Evolutionary conservation across 2,797 vertebrate genomes (phyloP).

Genomic region (Todus mexicanus): DNA sequence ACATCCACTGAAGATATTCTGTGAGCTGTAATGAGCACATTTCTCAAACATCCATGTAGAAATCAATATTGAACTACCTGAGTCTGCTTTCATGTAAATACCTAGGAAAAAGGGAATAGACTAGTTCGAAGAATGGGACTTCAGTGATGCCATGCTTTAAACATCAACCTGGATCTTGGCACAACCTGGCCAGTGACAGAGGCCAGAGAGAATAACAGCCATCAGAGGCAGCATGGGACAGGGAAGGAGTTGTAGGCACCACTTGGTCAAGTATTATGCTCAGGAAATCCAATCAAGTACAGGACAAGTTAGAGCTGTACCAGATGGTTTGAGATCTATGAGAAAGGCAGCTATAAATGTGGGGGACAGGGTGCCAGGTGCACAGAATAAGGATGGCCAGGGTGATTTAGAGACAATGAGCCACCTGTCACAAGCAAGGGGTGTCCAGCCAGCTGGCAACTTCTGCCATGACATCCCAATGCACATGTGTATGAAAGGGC

Average conservation of each 20-base stretch:
- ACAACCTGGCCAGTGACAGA: background rate
- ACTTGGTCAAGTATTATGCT: background rate
- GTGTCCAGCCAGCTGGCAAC: constrained; percentile 19
- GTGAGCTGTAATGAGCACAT: background rate
- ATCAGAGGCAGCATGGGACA: background rate
- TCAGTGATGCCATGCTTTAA: background rate
- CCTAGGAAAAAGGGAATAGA: background rate
- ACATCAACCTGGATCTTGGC: background rate
- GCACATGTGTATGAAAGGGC: background rate
- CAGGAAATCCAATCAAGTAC: background rate
- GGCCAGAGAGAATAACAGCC: background rate
- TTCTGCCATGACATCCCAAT: background rate
- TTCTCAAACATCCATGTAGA: background rate
- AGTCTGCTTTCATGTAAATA: constrained; percentile 13
- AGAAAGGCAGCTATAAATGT: background rate
- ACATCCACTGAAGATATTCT: constrained; percentile 8
- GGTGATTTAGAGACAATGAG: background rate
- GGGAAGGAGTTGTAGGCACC: background rate
- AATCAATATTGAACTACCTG: constrained; percentile 24
- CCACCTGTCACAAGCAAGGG: constrained; percentile 5
- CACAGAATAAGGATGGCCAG: background rate
- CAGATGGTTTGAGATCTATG: background rate
- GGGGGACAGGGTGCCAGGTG: background rate
- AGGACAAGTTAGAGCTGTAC: background rate
- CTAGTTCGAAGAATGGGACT: background rate